These are phyloP conservation scores for Sinella curviseta DNA, from an alignment of 1,140 invertebrate species.

Conservation along the genomic window DNA sequence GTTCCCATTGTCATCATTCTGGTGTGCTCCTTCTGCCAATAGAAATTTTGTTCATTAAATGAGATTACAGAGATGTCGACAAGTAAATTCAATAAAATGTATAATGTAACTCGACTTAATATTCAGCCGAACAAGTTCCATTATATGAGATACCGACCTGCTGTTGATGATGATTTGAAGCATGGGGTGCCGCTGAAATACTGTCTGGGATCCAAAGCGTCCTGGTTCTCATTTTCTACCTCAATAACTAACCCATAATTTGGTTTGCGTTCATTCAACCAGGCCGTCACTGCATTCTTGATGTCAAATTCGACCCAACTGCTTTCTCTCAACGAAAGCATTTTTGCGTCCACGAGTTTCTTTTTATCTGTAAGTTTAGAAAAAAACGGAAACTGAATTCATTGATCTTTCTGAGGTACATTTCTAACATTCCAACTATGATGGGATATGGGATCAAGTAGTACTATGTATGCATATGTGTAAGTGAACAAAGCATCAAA, in stretches of 20 bases:
- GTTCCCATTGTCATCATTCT: not conserved
- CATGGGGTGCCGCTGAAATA: conserved; percentile 58
- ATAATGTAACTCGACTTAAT: not conserved
- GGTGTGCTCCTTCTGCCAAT: not conserved
- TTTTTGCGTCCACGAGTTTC: conserved; percentile 61
- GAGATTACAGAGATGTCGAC: too few relatives aligned
- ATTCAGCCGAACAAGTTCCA: too few relatives aligned
- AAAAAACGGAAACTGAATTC: conserved; percentile 21
- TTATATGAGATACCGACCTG: too few relatives aligned
- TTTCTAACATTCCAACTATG: too few relatives aligned
- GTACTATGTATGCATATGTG: too few relatives aligned
- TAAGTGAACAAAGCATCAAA: too few relatives aligned
- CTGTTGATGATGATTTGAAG: not conserved
- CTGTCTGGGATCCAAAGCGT: conserved; percentile 57
- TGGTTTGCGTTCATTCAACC: conserved; percentile 52
- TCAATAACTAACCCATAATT: conserved; percentile 64
- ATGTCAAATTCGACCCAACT: conserved; percentile 56
- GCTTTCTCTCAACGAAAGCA: conserved; percentile 55
- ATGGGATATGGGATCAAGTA: too few relatives aligned
- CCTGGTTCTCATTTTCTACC: conserved; percentile 65
- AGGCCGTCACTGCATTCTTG: conserved; percentile 51
- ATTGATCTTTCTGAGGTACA: not conserved
- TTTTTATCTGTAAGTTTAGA: conserved; percentile 57
- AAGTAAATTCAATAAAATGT: too few relatives aligned
- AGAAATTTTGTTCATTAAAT: not conserved